Conservation (phyloP, 2,888 invertebrate species). For the Dendrolimus pini region DNA sequence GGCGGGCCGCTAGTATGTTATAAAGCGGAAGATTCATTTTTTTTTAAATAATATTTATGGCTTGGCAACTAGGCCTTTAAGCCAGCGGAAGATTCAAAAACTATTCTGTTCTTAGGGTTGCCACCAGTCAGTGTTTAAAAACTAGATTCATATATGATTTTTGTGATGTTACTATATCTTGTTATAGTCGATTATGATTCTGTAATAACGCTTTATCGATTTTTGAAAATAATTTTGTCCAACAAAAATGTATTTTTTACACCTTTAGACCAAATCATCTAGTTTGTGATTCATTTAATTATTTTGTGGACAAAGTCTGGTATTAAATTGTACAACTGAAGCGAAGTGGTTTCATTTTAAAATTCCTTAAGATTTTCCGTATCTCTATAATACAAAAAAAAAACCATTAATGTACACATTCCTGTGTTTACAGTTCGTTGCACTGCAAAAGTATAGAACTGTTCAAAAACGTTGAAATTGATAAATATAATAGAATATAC, state of each 20-base stretch:
- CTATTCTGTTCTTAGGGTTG: neutral
- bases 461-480: too few species aligned
- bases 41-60: too few species aligned
- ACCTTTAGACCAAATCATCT: slow-evolving; percentile 22
- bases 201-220: slow-evolving; percentile 15
- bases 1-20: too few species aligned
- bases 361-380: neutral
- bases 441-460: too few species aligned
- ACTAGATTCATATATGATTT: slow-evolving; percentile 23
- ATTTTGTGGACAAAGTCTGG: slow-evolving; percentile 44
- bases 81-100: too few species aligned
- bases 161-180: slow-evolving; percentile 35
- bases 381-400: too few species aligned
- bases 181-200: slow-evolving; percentile 23
- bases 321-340: slow-evolving; percentile 45
- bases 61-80: too few species aligned
- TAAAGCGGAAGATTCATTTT: too few species aligned
- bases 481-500: too few species aligned
- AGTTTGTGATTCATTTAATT: slow-evolving; percentile 33
- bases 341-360: neutral
- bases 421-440: too few species aligned
- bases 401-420: too few species aligned
- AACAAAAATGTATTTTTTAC: slow-evolving; percentile 17
- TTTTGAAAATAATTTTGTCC: slow-evolving; percentile 16
- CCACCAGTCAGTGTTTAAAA: slow-evolving; percentile 13